phyloP scores from a whole-genome alignment of 2,797 vertebrate genomes.

The Falco cherrug region DNA sequence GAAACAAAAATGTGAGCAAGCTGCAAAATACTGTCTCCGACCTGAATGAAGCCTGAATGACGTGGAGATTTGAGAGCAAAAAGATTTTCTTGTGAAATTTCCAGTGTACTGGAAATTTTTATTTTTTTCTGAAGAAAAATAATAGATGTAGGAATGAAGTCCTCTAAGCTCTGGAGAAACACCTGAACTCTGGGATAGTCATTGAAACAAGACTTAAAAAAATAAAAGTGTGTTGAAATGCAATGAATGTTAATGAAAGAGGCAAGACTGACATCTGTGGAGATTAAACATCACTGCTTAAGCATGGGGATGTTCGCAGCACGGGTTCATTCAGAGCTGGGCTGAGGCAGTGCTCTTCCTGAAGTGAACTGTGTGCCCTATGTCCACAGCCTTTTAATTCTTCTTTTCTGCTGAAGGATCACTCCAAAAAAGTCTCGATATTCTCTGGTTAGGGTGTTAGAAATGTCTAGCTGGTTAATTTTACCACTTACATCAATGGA shows the following conservation, averaged over 20 bases:
- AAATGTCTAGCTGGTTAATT: background rate
- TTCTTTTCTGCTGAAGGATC: background rate
- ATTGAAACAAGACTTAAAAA: conserved; percentile 31
- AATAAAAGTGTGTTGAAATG: background rate
- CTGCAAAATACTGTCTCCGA: background rate
- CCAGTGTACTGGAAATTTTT: background rate
- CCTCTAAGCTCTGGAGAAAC: conserved; percentile 2
- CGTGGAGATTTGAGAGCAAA: background rate
- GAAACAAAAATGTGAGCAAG: background rate
- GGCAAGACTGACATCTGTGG: background rate
- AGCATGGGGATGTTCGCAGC: background rate
- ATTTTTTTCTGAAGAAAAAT: background rate
- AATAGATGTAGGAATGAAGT: background rate
- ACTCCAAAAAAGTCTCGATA: background rate
- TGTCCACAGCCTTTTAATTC: background rate
- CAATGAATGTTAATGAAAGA: conserved; percentile 38
- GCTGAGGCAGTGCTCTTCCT: background rate
- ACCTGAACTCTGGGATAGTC: background rate
- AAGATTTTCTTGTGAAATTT: background rate
- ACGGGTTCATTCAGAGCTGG: background rate
- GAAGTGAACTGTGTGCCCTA: background rate
- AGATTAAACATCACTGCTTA: background rate
- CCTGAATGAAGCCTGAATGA: background rate
- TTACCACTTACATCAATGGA: background rate
- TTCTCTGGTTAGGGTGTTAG: background rate